Evolutionary conservation across 2,888 invertebrate genomes (phyloP), one percentile per base, ranked within the genome.

Genomic region (Apamea anceps): DNA sequence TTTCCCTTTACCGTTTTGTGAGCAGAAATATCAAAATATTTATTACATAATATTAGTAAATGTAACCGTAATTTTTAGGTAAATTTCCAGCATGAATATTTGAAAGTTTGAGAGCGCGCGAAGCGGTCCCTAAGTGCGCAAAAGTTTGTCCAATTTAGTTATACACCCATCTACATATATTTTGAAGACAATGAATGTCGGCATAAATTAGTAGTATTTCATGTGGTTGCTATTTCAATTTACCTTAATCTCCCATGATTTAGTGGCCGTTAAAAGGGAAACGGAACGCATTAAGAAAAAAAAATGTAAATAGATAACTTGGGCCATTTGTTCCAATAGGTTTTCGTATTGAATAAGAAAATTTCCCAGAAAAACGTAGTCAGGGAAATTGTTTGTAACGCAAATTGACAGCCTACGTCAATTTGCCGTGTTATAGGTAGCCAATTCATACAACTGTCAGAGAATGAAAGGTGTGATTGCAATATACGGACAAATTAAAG

Each of bases 11-110:
- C 15, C 15, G 15, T 48, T 48, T 48, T 48, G 48, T 15, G 48
- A 48, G 48, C 48, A 57, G 25, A 57, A 12, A 57, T n/a, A 76
- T 82, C 77, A 65, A 85, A 67, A 82, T 87, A 89, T 90, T 90
- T 91, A 91, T 92, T 90, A 91, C 90, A 87, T 91, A 92, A 89
- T 91, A 89, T 28, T 6, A 60, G 89, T 90, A 91, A 83, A 87
- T 72, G 76, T 80, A 76, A 65, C 77, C 67, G 86, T 90, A 90
- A 91, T 91, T 91, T 89, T 87, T 68, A n/a, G 57, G 63, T 90
- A 88, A 85, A 85, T 88, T 83, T 85, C 81, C n/a, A 42, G 32
- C 79, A 79, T 85, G 80, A 87, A 89, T 86, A 83, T 87, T 82
- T 72, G 45, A n/a, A 85, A 89, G 80, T 87, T 89, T 65, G 75